phyloP scores from a whole-genome alignment of 1,140 invertebrate species.

The Cydia pomonella region DNA sequence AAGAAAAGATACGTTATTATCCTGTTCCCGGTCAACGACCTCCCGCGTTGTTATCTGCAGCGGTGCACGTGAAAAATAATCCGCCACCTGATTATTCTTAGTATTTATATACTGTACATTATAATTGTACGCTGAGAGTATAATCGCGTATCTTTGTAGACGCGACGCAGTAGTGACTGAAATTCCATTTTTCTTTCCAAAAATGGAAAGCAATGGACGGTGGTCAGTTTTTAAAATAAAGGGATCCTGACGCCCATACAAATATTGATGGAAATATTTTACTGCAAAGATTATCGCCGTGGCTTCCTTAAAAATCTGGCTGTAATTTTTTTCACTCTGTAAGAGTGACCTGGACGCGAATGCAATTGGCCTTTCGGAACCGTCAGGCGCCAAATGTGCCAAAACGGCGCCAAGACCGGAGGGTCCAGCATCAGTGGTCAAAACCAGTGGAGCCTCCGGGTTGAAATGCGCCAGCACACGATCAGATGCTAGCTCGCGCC shows the following conservation, averaged over 20 bases:
- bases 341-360: conserved; percentile 72
- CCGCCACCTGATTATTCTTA: conserved; percentile 42
- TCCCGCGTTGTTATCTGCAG: no score
- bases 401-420: conserved; percentile 55
- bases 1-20: conserved; percentile 8
- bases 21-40: background rate
- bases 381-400: conserved; percentile 44
- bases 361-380: conserved; percentile 59
- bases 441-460: conserved; percentile 53
- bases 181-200: conserved; percentile 40
- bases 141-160: conserved; percentile 46
- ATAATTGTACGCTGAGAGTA: conserved; percentile 50
- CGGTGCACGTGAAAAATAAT: no score
- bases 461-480: conserved; percentile 69
- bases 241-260: conserved; percentile 54
- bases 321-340: conserved; percentile 70
- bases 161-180: conserved; percentile 39
- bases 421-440: conserved; percentile 55
- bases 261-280: conserved; percentile 68
- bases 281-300: conserved; percentile 75
- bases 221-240: conserved; percentile 44
- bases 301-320: conserved; percentile 77
- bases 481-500: conserved; percentile 47
- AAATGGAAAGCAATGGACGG: conserved; percentile 41
- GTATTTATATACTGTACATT: conserved; percentile 39